A percentile compares a stretch with the other conserved stretches of the same genome.
phyloP scores from a whole-genome alignment of 2,888 invertebrate species.

The Acleris laterana region DNA sequence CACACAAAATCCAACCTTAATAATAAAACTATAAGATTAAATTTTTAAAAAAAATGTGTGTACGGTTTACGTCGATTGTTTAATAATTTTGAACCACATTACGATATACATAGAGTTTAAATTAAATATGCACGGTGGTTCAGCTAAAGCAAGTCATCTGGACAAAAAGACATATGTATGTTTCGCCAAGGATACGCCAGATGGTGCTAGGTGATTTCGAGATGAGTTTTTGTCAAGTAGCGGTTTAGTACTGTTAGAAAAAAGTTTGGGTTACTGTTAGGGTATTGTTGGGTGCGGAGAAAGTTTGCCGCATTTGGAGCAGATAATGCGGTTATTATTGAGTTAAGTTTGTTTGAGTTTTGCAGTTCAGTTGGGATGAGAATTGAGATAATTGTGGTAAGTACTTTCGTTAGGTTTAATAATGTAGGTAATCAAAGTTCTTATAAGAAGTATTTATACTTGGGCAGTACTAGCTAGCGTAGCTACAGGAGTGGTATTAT shows the following conservation, averaged over 20 bases:
- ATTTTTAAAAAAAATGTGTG: constrained; percentile 12
- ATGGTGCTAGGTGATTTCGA: constrained; percentile 63
- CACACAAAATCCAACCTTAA: constrained; percentile 49
- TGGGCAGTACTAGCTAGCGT: too few relatives aligned
- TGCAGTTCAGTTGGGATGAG: neutral
- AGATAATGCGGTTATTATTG: constrained; percentile 4
- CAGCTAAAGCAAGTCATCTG: constrained; percentile 63
- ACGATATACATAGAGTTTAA: too few relatives aligned
- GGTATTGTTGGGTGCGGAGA: constrained; percentile 14
- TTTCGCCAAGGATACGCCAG: constrained; percentile 69
- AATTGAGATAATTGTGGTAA: too few relatives aligned
- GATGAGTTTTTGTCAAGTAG: constrained; percentile 65
- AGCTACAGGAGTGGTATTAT: too few relatives aligned
- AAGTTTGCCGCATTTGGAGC: constrained; percentile 18
- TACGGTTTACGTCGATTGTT: neutral
- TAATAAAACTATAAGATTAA: neutral
- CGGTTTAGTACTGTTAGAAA: constrained; percentile 51
- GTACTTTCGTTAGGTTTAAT: too few relatives aligned
- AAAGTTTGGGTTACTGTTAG: constrained; percentile 34
- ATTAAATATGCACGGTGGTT: constrained; percentile 43
- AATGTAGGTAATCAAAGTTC: too few relatives aligned
- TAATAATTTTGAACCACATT: too few relatives aligned
- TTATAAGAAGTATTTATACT: too few relatives aligned
- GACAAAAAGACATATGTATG: constrained; percentile 73
- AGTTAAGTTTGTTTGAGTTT: constrained; percentile 5